Percentiles rank a stretch among this genome's conserved stretches.
These are phyloP conservation scores for Darevskia mixta DNA, from an alignment of 2,797 vertebrate genomes.

Conservation along the genomic window DNA sequence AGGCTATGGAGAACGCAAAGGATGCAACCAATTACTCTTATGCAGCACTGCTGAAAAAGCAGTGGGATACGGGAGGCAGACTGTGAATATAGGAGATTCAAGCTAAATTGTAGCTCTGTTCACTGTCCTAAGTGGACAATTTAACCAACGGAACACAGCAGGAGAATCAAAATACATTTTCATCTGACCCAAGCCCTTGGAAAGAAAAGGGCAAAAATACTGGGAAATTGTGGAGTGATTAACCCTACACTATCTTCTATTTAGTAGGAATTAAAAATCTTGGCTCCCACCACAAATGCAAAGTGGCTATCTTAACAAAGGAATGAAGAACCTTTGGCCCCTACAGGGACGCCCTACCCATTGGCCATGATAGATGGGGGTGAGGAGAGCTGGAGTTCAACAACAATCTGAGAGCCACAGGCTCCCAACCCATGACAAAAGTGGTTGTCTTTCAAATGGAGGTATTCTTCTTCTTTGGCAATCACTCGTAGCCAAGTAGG, in stretches of 20 bases:
- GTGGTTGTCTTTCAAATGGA: too few relatives aligned
- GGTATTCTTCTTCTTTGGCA: too few relatives aligned
- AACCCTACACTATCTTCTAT: neutral
- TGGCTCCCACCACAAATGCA: too few relatives aligned
- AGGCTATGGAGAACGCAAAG: neutral
- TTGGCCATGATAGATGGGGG: too few relatives aligned
- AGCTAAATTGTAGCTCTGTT: neutral
- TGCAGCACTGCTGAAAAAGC: neutral
- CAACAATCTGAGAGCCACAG: too few relatives aligned
- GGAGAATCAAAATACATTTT: neutral
- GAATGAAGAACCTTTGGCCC: too few relatives aligned
- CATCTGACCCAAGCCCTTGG: neutral
- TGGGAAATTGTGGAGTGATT: neutral
- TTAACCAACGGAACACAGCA: neutral
- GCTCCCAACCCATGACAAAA: too few relatives aligned
- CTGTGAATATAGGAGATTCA: neutral
- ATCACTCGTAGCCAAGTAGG: too few relatives aligned
- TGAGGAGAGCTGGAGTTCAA: too few relatives aligned
- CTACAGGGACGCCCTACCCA: too few relatives aligned
- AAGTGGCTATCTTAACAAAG: neutral
- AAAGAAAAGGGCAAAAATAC: neutral
- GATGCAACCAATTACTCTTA: neutral
- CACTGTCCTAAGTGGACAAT: neutral
- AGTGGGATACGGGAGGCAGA: too few relatives aligned
- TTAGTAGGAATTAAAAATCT: neutral